phyloP scores from a whole-genome alignment of 2,888 invertebrate genomes.

The Troilus luridus region DNA sequence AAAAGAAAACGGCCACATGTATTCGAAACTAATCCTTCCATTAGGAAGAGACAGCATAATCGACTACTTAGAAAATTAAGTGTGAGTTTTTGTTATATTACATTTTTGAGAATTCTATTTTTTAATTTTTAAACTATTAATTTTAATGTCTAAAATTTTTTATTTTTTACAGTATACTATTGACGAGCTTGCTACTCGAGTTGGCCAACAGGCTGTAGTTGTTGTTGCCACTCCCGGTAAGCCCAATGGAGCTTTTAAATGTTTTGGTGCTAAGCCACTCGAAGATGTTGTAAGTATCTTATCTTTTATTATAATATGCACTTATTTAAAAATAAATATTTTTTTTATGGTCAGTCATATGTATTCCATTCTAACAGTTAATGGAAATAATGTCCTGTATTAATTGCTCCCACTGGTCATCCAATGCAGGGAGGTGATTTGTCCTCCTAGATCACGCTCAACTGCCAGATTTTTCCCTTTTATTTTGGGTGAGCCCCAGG shows the following conservation, averaged over 20 bases:
- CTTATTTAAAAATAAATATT: not conserved
- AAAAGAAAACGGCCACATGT: conserved; percentile 95
- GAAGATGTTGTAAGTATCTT: conserved; percentile 84
- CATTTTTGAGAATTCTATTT: not conserved
- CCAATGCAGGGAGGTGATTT: too few species aligned
- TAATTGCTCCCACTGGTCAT: too few species aligned
- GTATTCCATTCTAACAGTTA: too few species aligned
- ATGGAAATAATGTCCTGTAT: too few species aligned
- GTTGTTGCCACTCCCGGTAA: conserved; percentile 96
- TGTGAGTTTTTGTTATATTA: conserved; percentile 71
- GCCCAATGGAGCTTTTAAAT: conserved; percentile 95
- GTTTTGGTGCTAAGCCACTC: conserved; percentile 95
- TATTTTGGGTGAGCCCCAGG: too few species aligned
- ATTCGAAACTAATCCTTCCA: conserved; percentile 97
- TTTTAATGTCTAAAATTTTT: not conserved
- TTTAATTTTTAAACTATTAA: conserved; percentile 44
- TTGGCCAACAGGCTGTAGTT: conserved; percentile 97
- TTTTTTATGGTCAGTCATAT: not conserved
- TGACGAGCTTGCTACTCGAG: conserved; percentile 96
- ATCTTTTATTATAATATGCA: not conserved
- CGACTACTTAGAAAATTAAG: conserved; percentile 88
- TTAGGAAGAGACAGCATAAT: conserved; percentile 95
- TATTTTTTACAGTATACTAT: conserved; percentile 82
- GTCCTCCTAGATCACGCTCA: too few species aligned
- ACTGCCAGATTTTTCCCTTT: too few species aligned